Evolutionary conservation across 1,140 invertebrate species (phyloP), one percentile per base, ranked within the genome.

Genomic region (Plectrocnemia conspersa): DNA sequence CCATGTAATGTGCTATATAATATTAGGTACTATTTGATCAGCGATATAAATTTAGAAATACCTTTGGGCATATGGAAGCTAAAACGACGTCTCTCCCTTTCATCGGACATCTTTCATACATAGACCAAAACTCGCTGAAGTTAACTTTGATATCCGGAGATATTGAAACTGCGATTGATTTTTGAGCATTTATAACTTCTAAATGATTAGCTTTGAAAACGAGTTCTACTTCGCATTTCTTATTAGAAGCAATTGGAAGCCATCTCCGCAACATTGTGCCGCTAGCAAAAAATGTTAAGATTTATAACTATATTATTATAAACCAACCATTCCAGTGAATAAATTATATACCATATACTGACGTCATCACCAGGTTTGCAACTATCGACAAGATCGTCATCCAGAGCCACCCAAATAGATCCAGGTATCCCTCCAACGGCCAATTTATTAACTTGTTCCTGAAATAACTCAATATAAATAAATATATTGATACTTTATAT

Each of bases 281-380:
- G 77, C 90, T 93, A 49, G 63, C 73, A 66, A 62, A 25, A 62
- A 55, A 60, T 50, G 42, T 24, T 48, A 49, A 46, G 16, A 36
- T 10, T 52, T 59, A 21, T 21, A 15, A 3, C 24, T 25, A 27
- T 25, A 18, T n/a, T 46, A 9, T 46, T 11, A 24, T 32, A 15
- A 46, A 44, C 7, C 3, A 46, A 6, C 27, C 19, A n/a, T 46
- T 25, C 9, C 22, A 27, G 15, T 40, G 7, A 40, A 2, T 33
- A 47, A 40, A 27, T 38, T 25, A 65, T 67, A 67, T 73, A 93
- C 90, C 83, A 87, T 35, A 94, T 80, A 61, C 82, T 80, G 10
- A 95, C 80, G 79, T 91, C 85, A 78, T 94, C 90, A 9, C 92
- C 91, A 54, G 91, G 89, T 70, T 91, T 90, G 69, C 90, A 93